Evolutionary conservation across 2,113 vertebrate genomes (phyloP).

Genomic region (Myiagra hebetior): DNA sequence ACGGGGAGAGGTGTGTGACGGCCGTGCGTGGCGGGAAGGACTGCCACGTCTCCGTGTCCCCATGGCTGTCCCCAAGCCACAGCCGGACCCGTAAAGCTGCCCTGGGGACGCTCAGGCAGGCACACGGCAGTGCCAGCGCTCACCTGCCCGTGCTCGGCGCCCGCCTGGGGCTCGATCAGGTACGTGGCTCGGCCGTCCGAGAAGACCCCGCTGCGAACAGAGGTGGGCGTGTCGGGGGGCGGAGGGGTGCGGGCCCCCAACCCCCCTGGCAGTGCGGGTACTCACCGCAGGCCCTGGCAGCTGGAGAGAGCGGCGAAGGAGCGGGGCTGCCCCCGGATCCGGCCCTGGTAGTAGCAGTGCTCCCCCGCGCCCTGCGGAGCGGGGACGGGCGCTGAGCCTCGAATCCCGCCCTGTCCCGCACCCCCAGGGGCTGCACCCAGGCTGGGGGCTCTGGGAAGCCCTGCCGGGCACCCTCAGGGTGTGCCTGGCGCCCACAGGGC

Average conservation of each 20-base stretch:
- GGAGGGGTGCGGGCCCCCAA: not conserved
- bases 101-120: not conserved
- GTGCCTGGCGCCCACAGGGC: fast-evolving
- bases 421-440: fast-evolving
- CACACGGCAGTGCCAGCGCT: not conserved
- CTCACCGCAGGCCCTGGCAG: slow-evolving; percentile 89
- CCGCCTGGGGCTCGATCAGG: slow-evolving; percentile 78
- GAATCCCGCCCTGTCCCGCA: not conserved
- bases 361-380: slow-evolving; percentile 80
- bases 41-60: not conserved
- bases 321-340: slow-evolving; percentile 73
- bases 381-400: not conserved
- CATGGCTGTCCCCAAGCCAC: not conserved
- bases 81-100: not conserved
- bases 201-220: slow-evolving; percentile 83
- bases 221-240: not conserved
- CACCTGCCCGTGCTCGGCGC: slow-evolving; percentile 50
- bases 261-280: not conserved
- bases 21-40: fast-evolving
- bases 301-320: slow-evolving; percentile 91
- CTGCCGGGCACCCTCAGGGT: not conserved
- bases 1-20: not conserved
- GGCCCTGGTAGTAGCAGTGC: slow-evolving; percentile 96
- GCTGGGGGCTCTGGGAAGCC: not conserved
- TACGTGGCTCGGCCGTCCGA: slow-evolving; percentile 86